Evolutionary conservation across 2,797 vertebrate genomes (phyloP).

Genomic region (Urocyon cinereoargenteus): DNA sequence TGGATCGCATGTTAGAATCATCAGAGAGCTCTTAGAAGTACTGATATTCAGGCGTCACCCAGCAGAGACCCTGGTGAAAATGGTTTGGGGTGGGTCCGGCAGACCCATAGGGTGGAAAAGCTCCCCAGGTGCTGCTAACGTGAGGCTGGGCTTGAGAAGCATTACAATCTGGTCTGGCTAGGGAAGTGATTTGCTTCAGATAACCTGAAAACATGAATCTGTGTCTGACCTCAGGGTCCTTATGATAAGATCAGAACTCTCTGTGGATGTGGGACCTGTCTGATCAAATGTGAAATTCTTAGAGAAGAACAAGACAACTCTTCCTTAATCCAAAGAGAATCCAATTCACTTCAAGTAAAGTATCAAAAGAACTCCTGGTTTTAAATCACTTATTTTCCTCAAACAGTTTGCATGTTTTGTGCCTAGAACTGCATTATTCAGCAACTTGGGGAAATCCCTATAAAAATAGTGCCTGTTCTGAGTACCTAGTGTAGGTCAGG

Average conservation of each 20-base stretch:
- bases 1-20: neutral
- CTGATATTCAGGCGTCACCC: neutral
- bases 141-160: neutral
- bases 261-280: neutral
- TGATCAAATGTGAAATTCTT: neutral
- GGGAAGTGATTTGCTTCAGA: neutral
- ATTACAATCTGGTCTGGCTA: neutral
- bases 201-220: neutral
- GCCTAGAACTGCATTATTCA: neutral
- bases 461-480: neutral
- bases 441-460: neutral
- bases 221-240: neutral
- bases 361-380: neutral
- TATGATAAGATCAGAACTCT: neutral
- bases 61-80: neutral
- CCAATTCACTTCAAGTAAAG: neutral
- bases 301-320: constrained; percentile 3
- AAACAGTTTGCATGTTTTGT: neutral
- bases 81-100: neutral
- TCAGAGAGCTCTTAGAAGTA: neutral
- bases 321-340: constrained; percentile 1
- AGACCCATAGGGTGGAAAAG: neutral
- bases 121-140: neutral
- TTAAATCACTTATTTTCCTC: constrained; percentile 32
- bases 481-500: neutral